A percentile compares a stretch with the other conserved stretches of the same genome.
These are phyloP conservation scores for Hipposideros armiger DNA, from an alignment of 2,113 vertebrate species.

Conservation along the genomic window DNA sequence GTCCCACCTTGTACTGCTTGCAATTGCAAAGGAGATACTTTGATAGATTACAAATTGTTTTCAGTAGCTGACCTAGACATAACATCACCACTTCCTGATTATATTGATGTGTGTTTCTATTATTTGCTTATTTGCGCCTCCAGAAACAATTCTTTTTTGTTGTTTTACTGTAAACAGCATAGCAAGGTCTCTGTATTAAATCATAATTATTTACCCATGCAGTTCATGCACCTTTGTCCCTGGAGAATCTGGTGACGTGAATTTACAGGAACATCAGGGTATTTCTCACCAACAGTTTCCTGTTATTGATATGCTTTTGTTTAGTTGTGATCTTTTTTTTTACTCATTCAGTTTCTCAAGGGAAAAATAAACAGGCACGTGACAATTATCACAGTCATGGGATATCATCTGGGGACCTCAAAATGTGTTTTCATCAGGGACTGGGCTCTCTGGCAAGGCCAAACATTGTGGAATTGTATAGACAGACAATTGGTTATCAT, in stretches of 20 bases:
- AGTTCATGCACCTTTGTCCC: conserved; percentile 97
- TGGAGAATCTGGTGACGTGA: conserved; percentile 95
- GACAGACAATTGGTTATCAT: conserved; percentile 82
- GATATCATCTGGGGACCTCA: conserved; percentile 77
- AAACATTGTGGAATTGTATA: conserved; percentile 42
- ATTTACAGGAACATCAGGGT: conserved; percentile 96
- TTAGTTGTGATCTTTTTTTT: conserved; percentile 93
- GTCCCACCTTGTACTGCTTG: conserved; percentile 41
- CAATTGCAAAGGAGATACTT: conserved; percentile 81
- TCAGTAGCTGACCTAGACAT: conserved; percentile 91
- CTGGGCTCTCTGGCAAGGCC: conserved; percentile 26
- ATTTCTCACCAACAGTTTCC: conserved; percentile 99
- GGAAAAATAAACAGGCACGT: conserved; percentile 91
- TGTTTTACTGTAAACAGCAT: conserved; percentile 93
- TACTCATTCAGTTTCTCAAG: conserved; percentile 93
- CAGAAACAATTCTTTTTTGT: conserved; percentile 95
- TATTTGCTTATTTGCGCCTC: conserved; percentile 90
- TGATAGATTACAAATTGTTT: conserved; percentile 89
- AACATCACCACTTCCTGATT: conserved; percentile 93
- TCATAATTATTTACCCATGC: conserved; percentile 96
- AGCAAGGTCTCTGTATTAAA: conserved; percentile 93
- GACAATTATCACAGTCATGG: conserved; percentile 85
- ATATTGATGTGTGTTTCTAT: conserved; percentile 91
- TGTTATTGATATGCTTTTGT: conserved; percentile 99
- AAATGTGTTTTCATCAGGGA: conserved; percentile 59